Conservation (phyloP, 1,140 invertebrate species). For the Chionoecetes opilio region DNA sequence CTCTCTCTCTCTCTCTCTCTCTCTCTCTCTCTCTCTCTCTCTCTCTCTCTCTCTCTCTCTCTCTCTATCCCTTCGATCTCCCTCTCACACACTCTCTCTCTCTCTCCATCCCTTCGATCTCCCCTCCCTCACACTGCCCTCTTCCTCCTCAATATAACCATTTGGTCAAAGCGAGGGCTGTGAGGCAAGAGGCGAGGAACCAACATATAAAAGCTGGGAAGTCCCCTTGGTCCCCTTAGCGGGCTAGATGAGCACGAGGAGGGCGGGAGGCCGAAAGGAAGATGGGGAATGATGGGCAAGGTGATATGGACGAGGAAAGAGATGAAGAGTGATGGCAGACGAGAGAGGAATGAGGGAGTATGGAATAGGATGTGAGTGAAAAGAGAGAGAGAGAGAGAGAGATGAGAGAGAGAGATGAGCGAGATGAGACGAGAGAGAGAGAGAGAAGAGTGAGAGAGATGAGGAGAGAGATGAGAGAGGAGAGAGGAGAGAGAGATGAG, state of each 20-base stretch:
- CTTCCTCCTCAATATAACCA: not conserved
- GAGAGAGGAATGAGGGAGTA: not conserved
- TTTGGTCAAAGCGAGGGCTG: not conserved
- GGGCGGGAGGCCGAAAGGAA: not conserved
- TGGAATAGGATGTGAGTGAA: not conserved
- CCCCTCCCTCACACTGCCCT: not conserved
- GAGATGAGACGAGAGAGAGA: not conserved
- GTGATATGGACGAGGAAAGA: not conserved
- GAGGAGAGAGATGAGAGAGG: no score
- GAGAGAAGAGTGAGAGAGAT: no score
- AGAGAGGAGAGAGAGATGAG: no score
- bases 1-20: not conserved
- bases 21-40: not conserved
- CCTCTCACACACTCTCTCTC: not conserved
- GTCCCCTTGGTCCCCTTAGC: slow-evolving; percentile 2
- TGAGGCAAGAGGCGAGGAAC: not conserved
- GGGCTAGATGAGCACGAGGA: not conserved
- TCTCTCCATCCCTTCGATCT: not conserved
- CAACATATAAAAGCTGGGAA: not conserved
- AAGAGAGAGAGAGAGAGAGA: not conserved
- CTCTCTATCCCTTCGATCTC: not conserved
- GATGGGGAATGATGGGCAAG: not conserved
- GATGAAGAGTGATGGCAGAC: not conserved
- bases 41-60: not conserved
- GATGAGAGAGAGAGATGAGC: slow-evolving; percentile 16